Evolutionary conservation across 2,888 invertebrate species (phyloP).

Genomic region (Drosophila borealis): DNA sequence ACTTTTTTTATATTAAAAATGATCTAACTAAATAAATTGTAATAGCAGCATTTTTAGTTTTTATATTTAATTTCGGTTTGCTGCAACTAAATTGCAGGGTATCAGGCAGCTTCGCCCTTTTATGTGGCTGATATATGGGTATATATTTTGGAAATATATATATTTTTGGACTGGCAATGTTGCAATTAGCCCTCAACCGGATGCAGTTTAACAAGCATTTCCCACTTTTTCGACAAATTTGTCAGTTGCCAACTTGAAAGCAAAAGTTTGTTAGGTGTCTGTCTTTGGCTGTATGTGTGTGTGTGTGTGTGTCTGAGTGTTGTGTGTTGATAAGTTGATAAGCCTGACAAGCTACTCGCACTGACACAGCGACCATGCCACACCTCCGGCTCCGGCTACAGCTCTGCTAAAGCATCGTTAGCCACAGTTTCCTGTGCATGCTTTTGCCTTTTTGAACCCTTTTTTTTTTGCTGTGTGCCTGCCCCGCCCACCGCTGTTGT

Average conservation of each 20-base stretch:
- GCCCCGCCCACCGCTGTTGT: conserved; percentile 4
- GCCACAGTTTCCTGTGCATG: conserved; percentile 78
- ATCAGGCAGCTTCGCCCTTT: background rate
- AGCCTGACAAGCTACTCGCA: conserved; percentile 52
- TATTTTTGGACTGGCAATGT: conserved; percentile 23
- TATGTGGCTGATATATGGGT: background rate
- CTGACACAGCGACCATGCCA: conserved; percentile 27
- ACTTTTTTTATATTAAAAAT: too few species aligned
- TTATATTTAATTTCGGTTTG: too few species aligned
- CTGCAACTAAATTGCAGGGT: background rate
- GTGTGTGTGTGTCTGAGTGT: conserved; percentile 9
- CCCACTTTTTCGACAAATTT: conserved; percentile 43
- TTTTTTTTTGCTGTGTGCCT: conserved; percentile 31
- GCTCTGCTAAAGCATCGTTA: conserved; percentile 60
- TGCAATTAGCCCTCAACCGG: conserved; percentile 73
- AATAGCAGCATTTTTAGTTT: too few species aligned
- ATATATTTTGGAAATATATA: conserved; percentile 1
- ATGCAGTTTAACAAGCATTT: conserved; percentile 78
- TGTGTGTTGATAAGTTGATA: conserved; percentile 58
- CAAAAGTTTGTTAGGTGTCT: conserved; percentile 71
- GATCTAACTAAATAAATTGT: too few species aligned
- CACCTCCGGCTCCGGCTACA: conserved; percentile 19
- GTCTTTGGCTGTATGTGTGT: conserved; percentile 28
- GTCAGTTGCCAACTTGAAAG: conserved; percentile 66
- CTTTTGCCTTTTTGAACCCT: conserved; percentile 64